These are phyloP conservation scores for Thecophora atra DNA, from an alignment of 2,888 invertebrate genomes.

Conservation along the genomic window DNA sequence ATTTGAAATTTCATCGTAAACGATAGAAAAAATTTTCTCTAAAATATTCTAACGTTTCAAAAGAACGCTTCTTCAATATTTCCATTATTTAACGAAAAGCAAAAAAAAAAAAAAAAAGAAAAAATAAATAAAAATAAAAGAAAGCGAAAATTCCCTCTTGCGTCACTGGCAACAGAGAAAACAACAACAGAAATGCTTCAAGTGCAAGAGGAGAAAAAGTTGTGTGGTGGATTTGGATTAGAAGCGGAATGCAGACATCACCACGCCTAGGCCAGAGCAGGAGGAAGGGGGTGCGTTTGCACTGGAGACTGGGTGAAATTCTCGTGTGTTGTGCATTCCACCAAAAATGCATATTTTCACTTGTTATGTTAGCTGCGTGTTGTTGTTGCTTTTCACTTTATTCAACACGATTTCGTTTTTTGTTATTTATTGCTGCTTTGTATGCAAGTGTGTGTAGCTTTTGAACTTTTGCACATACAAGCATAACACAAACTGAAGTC, in stretches of 20 bases:
- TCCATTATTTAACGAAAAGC: conserved; percentile 21
- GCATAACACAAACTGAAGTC: not conserved
- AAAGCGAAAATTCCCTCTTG: not conserved
- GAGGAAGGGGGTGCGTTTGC: not conserved
- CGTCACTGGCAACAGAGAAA: not conserved
- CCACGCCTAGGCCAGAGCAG: not conserved
- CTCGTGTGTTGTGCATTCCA: not conserved
- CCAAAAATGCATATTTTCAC: not conserved
- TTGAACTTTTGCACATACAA: conserved; percentile 22
- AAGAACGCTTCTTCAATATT: conserved; percentile 15
- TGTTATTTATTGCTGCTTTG: not conserved
- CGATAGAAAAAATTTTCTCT: no score
- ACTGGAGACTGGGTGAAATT: not conserved
- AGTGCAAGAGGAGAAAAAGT: not conserved
- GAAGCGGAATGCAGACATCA: no score
- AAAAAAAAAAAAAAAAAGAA: not conserved
- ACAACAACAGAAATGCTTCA: not conserved
- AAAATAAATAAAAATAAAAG: no score
- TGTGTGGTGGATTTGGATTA: no score
- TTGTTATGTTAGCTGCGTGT: not conserved
- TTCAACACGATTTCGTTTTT: conserved; percentile 3
- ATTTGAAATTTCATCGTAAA: no score
- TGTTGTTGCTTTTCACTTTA: not conserved
- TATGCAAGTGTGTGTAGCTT: conserved; percentile 3
- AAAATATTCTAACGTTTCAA: not conserved